Base-by-base conservation (phyloP, 2,113 vertebrate genomes). In the Bambusicola thoracicus region DNA sequence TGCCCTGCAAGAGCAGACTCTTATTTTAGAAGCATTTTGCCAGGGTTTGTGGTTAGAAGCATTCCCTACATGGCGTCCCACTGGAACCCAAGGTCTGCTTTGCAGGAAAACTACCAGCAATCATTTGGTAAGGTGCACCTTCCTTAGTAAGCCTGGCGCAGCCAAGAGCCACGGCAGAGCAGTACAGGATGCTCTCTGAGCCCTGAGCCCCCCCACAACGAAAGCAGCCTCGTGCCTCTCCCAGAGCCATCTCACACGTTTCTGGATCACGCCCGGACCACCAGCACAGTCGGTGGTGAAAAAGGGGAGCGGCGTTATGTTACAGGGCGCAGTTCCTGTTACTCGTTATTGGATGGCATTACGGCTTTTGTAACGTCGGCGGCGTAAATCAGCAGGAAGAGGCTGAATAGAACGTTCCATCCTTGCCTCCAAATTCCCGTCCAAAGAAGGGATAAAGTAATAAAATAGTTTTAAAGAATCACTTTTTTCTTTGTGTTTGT, bases 391-490 rank as follows among this genome's bases (percentile, higher is more conserved):
- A 96, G 78, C 92, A 90, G 70, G 93, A 56, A 0, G 78, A 93
- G 79, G 21, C 87, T 93, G 82, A 91, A 92, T 81, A 93, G 77
- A 92, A 95, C 58, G 91, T 95, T 96, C 93, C 94, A 86, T 73
- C 83, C 90, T 84, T 88, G 86, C 76, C 89, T 94, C 92, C 53
- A 96, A 97, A 95, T 89, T 95, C 84, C 51, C 95, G 58, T 93
- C 92, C 95, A 95, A 95, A 95, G 91, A 89, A 90, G 85, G 93
- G 87, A 94, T 88, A 83, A 96, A 85, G 95, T 83, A 87, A 95
- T 93, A 79, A 91, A 95, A 89, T 89, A 74, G 86, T 87, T 94
- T 87, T 94, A 92, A 96, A 94, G 87, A 95, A 96, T 94, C 56
- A 67, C 67, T 96, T 91, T 94, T 92, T 56, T 76, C 78, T 70